Base-by-base conservation (phyloP, 2,888 invertebrate species). In the Megalurothrips usitatus region DNA sequence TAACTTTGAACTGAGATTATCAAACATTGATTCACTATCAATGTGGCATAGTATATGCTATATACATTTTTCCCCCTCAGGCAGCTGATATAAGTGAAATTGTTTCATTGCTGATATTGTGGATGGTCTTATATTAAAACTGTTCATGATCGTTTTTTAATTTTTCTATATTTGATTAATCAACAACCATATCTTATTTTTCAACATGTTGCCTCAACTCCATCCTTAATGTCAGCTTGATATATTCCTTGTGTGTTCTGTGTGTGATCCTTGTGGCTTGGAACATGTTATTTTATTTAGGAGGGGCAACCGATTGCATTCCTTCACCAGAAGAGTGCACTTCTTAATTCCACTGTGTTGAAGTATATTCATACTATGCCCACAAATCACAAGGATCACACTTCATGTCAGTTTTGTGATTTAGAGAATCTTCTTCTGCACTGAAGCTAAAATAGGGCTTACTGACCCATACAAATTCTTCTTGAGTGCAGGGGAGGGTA, bases 121-220 rank as follows among this genome's bases (percentile, higher is more conserved):
- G 19, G 58, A 19, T 58, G 14, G 17, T 58, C 14, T 58, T 12
- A 14, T 9, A 52, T 80, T 23, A 49, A 48, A 79, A n/a, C 48
- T 79, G 19, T 12, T 3, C 1, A 28, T 10, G 10, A 47, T 28
- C 28, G 11, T 79, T 80, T 28, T 81, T 78, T 26, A 79, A 10
- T 82, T 81, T 82, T 63, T n/a, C 52, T 63, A 58, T 79, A 19
- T 52, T 81, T 52, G 81, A 52, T 80, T 78, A 47, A 81, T 79
- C 80, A 78, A 49, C 79, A 80, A 79, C 75, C 75, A 81, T 52
- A 80, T 81, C 79, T 49, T 28, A 63, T 80, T 28, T 80, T 19
- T 28, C 52, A 80, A 34, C 58, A 78, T 79, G 49, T 80, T 81
- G 26, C 23, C 9, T 75, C 26, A 75, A 75, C 9, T 75, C 12